Evolutionary conservation across 2,888 invertebrate species (phyloP), one percentile per base, ranked within the genome.

Genomic region (Conops quadrifasciatus): DNA sequence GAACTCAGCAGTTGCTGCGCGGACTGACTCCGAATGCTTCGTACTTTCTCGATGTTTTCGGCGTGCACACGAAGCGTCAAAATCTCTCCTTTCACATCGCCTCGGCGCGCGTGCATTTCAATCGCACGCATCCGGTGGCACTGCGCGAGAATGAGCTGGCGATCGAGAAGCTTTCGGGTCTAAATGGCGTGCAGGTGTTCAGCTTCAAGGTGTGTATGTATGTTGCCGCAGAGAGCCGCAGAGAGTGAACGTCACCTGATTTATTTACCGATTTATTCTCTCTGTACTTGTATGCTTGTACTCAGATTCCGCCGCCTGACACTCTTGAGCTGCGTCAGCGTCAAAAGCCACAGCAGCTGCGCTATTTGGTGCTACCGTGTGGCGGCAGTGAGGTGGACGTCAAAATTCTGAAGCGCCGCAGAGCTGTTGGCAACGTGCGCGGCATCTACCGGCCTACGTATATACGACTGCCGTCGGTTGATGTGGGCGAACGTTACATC

Each of bases 361-460:
- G 85, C 1, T 83, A 89, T 67, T 86, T 88, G 64, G 82, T 90
- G 4, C 83, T 89, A 78, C 89, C 90, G 0, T 90, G 90, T 76
- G 89, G 88, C 2, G 85, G 85, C 59, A 85, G 89, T 86, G 77
- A 87, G 63, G 87, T 89, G 1, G 85, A 87, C 62, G 87, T 88
- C 1, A 86, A 87, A 75, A 81, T 88, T 16, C 80, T 86, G 16
- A 80, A 85, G 21, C 85, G 86, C 71, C 83, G 85, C 3, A 80
- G 82, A 63, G 74, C 82, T 26, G 82, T 88, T 16, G 80, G 83
- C 28, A 77, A 79, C 2, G 82, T 84, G 64, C 81, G 78, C 26
- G 83, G 81, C 56, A 85, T 88, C 62, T 87, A 88, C 75, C 84
- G 87, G 51, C 88, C 89, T 69, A 87, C 85, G 4, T 87, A 86